Evolutionary conservation across 2,797 vertebrate species (phyloP).

Genomic region (Parambassis ranga): DNA sequence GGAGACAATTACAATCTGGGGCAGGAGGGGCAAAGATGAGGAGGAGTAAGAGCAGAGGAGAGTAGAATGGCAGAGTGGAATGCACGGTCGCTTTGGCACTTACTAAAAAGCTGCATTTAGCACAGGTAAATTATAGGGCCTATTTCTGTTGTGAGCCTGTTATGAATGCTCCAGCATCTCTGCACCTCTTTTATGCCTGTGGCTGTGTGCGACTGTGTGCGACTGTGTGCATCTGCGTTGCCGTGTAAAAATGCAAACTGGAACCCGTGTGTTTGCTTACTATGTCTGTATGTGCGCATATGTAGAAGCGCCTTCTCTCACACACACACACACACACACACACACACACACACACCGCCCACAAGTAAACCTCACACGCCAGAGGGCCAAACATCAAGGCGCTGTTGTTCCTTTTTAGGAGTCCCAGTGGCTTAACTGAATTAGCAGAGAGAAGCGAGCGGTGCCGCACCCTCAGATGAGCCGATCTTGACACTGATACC

Average conservation of each 20-base stretch:
- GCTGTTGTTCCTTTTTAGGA: constrained; percentile 64
- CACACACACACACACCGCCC: constrained; percentile 63
- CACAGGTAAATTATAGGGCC: constrained; percentile 64
- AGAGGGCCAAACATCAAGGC: constrained; percentile 76
- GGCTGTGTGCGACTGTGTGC: constrained; percentile 31
- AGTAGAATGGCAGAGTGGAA: constrained; percentile 39
- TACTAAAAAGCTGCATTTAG: constrained; percentile 70
- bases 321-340: too few species aligned
- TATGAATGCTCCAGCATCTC: constrained; percentile 54
- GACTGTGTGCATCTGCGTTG: constrained; percentile 16
- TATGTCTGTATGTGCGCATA: constrained; percentile 28
- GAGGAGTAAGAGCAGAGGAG: constrained; percentile 37
- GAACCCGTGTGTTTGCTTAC: constrained; percentile 33
- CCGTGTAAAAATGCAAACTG: constrained; percentile 16
- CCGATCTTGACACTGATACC: constrained; percentile 62
- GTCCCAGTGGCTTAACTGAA: constrained; percentile 67
- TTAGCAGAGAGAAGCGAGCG: constrained; percentile 53
- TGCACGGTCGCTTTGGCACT: constrained; percentile 53
- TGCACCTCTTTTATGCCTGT: constrained; percentile 48
- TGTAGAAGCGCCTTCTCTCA: too few species aligned
- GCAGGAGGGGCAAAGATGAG: constrained; percentile 39
- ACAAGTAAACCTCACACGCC: constrained; percentile 68
- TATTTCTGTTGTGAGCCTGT: constrained; percentile 63
- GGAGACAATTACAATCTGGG: constrained; percentile 68
- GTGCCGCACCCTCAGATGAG: constrained; percentile 50